phyloP scores from a whole-genome alignment of 1,140 invertebrate genomes.

The Lepidostoma basale region DNA sequence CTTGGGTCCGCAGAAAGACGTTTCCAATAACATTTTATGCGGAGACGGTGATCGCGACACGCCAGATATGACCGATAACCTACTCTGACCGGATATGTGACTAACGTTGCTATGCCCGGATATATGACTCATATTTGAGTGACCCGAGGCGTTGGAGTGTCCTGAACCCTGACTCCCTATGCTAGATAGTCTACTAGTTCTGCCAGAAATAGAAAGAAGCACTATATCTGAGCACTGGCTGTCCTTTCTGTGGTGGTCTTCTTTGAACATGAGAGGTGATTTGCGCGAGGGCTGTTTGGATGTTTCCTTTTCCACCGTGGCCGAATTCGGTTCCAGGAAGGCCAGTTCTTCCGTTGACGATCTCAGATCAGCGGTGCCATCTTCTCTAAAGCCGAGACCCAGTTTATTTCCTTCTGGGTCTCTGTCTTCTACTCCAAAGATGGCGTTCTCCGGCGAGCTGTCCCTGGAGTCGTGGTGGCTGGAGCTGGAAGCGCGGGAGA shows the following conservation, averaged over 20 bases:
- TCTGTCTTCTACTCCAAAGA: slow-evolving; percentile 56
- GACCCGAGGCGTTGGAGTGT: slow-evolving; percentile 60
- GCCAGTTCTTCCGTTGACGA: slow-evolving; percentile 87
- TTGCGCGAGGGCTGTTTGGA: slow-evolving; percentile 51
- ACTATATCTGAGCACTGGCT: slow-evolving; percentile 79
- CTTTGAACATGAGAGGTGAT: slow-evolving; percentile 60
- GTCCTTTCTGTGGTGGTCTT: slow-evolving; percentile 74
- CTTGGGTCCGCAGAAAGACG: slow-evolving; percentile 85
- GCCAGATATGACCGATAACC: slow-evolving; percentile 73
- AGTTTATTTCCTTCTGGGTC: slow-evolving; percentile 49
- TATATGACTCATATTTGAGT: slow-evolving; percentile 58
- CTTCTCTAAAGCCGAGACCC: slow-evolving; percentile 71
- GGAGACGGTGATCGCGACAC: slow-evolving; percentile 80
- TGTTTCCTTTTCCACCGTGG: slow-evolving; percentile 56
- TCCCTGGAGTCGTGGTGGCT: slow-evolving; percentile 84
- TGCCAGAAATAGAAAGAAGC: slow-evolving; percentile 78
- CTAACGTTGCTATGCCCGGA: slow-evolving; percentile 56
- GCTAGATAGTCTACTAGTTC: slow-evolving; percentile 80
- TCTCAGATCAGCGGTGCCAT: slow-evolving; percentile 78
- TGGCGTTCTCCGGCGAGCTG: slow-evolving; percentile 78
- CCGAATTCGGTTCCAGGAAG: slow-evolving; percentile 72
- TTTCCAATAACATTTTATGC: slow-evolving; percentile 86
- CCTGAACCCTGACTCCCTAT: slow-evolving; percentile 72
- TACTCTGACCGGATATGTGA: slow-evolving; percentile 65
- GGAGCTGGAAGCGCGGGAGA: slow-evolving; percentile 83